Conservation (phyloP, 1,140 invertebrate genomes). For the Aphidius gifuensis region DNA sequence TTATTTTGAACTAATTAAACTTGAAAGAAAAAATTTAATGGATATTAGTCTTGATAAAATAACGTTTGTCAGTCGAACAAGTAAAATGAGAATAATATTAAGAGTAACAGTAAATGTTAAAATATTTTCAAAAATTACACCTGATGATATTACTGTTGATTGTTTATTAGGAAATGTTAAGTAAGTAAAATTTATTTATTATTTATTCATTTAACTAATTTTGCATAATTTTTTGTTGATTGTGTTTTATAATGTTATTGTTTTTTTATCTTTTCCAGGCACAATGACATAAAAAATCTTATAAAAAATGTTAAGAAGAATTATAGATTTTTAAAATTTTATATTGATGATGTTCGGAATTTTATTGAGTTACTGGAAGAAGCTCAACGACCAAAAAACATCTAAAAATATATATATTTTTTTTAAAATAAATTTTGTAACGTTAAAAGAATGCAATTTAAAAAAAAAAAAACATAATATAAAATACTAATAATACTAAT, state of each 20-base stretch:
- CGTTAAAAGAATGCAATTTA: no score
- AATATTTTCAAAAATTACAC: background rate
- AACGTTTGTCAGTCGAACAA: background rate
- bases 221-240: background rate
- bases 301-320: background rate
- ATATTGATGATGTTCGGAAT: slow-evolving; percentile 1
- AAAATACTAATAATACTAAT: no score
- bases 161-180: slow-evolving; percentile 5
- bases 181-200: slow-evolving; percentile 4
- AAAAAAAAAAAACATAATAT: no score
- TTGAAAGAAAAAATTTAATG: background rate
- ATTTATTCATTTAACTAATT: background rate
- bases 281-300: slow-evolving; percentile 4
- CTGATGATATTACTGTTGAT: slow-evolving; percentile 8
- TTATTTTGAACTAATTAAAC: slow-evolving; percentile 10
- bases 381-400: no score
- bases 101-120: slow-evolving; percentile 5
- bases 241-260: background rate
- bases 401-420: no score
- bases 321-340: slow-evolving; percentile 3
- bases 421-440: no score
- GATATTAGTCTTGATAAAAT: slow-evolving; percentile 8
- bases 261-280: background rate
- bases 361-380: background rate
- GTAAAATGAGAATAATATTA: slow-evolving; percentile 9